Evolutionary conservation across 2,113 vertebrate genomes (phyloP), one percentile per base, ranked within the genome.

Genomic region (Dromas ardeola): DNA sequence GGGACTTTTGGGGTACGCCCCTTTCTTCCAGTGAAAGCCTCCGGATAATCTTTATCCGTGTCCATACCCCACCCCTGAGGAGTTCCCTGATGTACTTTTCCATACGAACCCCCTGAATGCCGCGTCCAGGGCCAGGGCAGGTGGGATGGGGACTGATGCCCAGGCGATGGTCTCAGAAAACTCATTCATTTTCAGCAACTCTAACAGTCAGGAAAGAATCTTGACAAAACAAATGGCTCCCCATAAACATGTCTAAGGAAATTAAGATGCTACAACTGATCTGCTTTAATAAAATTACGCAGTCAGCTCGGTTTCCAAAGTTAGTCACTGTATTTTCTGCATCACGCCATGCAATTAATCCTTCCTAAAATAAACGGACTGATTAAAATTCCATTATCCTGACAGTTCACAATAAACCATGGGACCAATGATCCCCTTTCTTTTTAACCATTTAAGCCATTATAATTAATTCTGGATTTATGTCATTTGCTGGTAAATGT

Each of bases 401-500:
- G 90, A 97, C 97, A 97, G 96, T 93, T 98, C 96, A 97, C 97
- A 97, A 98, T 97, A 98, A 98, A 98, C 95, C 96, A 27, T 25
- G 52, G 96, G 91, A 89, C 93, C 96, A 96, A 92, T 34, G 85
- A 96, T 90, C 79, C 73, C 90, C 85, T 97, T 97, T 96, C 93
- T 96, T 96, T 98, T 96, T 97, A 95, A 95, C 97, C 86, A 90
- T 91, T 97, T 96, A 96, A 97, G 93, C 93, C 77, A 26, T 96
- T 95, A 97, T 97, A 98, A 98, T 98, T 98, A 97, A 98, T 98
- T 98, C 95, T 98, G 95, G 96, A 97, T 98, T 98, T 98, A 98
- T 98, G 98, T 97, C 97, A 97, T 97, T 98, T 97, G 97, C 97
- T 98, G 98, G 97, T 78, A 97, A 98, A 98, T 98, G 98, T 98